Evolutionary conservation across 2,797 vertebrate genomes (phyloP).

Genomic region (Lerista edwardsae): DNA sequence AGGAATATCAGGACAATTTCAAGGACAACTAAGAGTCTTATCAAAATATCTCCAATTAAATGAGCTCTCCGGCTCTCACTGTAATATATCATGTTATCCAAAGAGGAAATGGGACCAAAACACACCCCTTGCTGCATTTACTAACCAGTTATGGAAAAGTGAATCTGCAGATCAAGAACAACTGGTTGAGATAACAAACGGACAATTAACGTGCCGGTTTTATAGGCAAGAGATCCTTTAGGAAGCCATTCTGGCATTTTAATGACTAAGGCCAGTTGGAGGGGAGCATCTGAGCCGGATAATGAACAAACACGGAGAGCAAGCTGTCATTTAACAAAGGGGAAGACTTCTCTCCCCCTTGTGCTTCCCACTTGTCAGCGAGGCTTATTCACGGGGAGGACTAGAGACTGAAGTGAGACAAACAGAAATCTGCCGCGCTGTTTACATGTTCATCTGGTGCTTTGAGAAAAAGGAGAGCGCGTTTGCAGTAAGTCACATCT

Average conservation of each 20-base stretch:
- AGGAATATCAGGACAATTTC: too few species aligned
- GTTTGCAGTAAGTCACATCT: not conserved
- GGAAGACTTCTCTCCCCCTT: conserved; percentile 19
- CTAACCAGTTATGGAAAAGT: rapidly evolving
- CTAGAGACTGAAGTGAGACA: conserved; percentile 13
- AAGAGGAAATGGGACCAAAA: too few species aligned
- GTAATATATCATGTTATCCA: too few species aligned
- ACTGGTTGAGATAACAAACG: not conserved
- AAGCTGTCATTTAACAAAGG: conserved; percentile 27
- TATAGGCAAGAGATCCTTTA: not conserved
- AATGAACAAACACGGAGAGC: conserved; percentile 1
- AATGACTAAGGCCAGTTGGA: not conserved
- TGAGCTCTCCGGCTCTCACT: too few species aligned
- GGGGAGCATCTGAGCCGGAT: not conserved
- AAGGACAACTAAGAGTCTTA: too few species aligned
- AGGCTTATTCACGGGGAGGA: conserved; percentile 39
- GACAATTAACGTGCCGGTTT: not conserved
- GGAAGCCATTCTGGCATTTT: not conserved
- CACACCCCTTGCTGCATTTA: too few species aligned
- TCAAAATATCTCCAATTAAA: too few species aligned
- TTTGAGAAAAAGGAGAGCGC: not conserved
- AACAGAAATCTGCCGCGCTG: not conserved
- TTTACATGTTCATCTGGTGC: conserved; percentile 42
- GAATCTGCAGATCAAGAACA: not conserved
- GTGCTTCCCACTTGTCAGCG: not conserved